Evolutionary conservation across 2,797 vertebrate species (phyloP).

Genomic region (Pseudochirops cupreus): DNA sequence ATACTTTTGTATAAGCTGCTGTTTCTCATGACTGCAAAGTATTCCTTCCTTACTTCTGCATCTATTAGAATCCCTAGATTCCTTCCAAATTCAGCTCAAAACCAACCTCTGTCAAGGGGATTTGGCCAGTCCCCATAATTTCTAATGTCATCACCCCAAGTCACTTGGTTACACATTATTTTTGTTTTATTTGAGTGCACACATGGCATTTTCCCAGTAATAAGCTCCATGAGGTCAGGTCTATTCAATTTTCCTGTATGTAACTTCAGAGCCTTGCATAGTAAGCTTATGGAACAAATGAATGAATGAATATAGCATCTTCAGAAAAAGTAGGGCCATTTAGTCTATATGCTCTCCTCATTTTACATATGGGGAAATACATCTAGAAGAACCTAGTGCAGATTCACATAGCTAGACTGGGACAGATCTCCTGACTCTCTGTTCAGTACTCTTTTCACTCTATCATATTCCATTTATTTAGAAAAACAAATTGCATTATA

Average conservation of each 20-base stretch:
- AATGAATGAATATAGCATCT: not conserved
- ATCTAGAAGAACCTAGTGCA: not conserved
- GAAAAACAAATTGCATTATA: not conserved
- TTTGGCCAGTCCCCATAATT: not conserved
- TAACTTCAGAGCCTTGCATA: not conserved
- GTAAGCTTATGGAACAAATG: not conserved
- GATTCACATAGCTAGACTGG: not conserved
- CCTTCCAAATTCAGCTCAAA: not conserved
- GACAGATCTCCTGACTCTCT: not conserved
- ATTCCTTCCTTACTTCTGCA: not conserved
- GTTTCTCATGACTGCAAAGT: not conserved
- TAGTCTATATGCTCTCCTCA: not conserved
- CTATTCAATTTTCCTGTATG: not conserved
- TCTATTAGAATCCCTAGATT: not conserved
- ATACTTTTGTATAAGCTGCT: not conserved
- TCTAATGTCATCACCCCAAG: not conserved
- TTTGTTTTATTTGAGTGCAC: not conserved
- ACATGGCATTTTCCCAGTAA: not conserved
- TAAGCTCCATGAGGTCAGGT: not conserved
- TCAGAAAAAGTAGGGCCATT: not conserved
- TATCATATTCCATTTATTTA: not conserved
- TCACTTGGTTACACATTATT: not conserved
- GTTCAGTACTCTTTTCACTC: not conserved
- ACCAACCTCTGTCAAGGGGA: not conserved
- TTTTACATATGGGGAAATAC: not conserved